Evolutionary conservation across 1,140 invertebrate genomes (phyloP).

Genomic region (Drosophila malerkotliana): DNA sequence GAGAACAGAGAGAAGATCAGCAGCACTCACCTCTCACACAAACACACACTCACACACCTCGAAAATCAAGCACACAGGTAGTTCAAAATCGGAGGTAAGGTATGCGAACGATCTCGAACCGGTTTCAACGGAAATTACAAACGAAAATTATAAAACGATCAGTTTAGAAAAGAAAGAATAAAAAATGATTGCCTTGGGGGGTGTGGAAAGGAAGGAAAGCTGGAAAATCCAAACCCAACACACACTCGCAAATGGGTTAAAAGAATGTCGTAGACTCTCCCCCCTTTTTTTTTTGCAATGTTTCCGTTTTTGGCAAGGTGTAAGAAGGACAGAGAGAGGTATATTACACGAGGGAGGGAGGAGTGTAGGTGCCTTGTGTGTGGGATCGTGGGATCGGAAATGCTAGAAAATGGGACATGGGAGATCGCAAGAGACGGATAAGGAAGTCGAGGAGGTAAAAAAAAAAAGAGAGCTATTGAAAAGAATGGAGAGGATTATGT

Average conservation of each 20-base stretch:
- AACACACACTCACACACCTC: conserved; percentile 5
- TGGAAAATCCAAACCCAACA: conserved; percentile 30
- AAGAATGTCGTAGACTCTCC: conserved; percentile 28
- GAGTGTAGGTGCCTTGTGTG: conserved; percentile 15
- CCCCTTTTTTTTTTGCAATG: conserved; percentile 52
- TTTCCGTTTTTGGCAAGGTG: conserved; percentile 61
- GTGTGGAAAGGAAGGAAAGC: conserved; percentile 38
- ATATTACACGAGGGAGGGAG: not conserved
- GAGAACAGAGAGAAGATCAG: conserved; percentile 31
- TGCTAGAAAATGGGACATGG: conserved; percentile 51
- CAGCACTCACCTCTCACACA: conserved; percentile 7
- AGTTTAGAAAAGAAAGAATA: conserved; percentile 72
- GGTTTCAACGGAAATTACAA: conserved; percentile 84
- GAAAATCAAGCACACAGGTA: conserved; percentile 66
- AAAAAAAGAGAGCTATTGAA: no score
- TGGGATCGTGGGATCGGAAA: conserved; percentile 74
- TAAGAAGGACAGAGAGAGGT: not conserved
- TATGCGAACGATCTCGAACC: conserved; percentile 81
- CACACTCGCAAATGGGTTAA: conserved; percentile 41
- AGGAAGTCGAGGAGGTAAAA: conserved; percentile 37
- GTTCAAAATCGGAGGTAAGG: conserved; percentile 61
- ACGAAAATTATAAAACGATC: conserved; percentile 83
- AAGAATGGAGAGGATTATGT: conserved; percentile 23
- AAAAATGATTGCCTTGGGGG: conserved; percentile 29
- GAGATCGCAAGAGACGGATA: conserved; percentile 37